Evolutionary conservation across 2,888 invertebrate species (phyloP).

Genomic region (Melolontha melolontha): DNA sequence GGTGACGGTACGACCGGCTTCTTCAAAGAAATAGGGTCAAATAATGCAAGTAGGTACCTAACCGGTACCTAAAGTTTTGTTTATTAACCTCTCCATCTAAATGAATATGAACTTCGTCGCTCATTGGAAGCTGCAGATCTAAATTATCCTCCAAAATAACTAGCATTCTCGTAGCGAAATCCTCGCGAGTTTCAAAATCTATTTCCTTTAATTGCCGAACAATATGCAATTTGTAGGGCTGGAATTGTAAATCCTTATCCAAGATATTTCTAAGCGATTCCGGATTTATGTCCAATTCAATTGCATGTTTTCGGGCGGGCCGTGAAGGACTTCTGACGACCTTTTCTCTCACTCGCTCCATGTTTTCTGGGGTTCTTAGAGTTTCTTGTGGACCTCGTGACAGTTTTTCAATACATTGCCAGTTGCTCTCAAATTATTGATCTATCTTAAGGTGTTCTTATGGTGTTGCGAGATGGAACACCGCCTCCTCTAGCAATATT

Average conservation of each 20-base stretch:
- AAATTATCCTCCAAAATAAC: conserved; percentile 40
- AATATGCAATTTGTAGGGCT: conserved; percentile 5
- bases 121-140: conserved; percentile 33
- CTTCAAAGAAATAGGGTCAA: no score
- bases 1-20: no score
- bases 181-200: conserved; percentile 30
- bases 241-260: conserved; percentile 19
- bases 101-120: conserved; percentile 51
- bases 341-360: conserved; percentile 29
- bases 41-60: no score
- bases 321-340: conserved; percentile 25
- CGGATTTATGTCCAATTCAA: no score
- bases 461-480: conserved; percentile 9
- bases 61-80: conserved; percentile 49
- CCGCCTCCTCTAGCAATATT: no score
- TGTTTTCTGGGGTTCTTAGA: conserved; percentile 36
- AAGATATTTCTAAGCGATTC: conserved; percentile 20
- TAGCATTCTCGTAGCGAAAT: conserved; percentile 41
- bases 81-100: conserved; percentile 50
- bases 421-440: conserved; percentile 18
- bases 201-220: no score
- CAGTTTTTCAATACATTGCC: conserved; percentile 23
- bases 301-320: conserved; percentile 30
- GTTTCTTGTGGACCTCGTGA: conserved; percentile 27
- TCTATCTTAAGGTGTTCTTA: conserved; percentile 3